Base-by-base conservation (phyloP, 1,140 invertebrate genomes). In the Sminthurides bifidus region DNA sequence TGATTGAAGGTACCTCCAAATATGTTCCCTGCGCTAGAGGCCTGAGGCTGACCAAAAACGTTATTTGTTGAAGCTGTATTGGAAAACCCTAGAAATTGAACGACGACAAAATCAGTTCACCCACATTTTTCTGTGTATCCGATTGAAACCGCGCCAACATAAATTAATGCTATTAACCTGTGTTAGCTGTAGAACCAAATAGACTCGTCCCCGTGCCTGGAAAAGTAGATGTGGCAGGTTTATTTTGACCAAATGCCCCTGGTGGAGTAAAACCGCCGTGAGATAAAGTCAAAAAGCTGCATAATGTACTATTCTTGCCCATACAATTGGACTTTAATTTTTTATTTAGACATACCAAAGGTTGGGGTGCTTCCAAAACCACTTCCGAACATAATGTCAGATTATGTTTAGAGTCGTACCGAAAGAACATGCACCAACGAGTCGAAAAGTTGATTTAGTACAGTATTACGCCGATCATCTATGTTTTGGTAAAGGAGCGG, bases 1-100 rank as follows among this genome's bases (percentile, higher is more conserved):
- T 43, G 49, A 43, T 54, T 60, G 21, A 52, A 56, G 8, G 38
- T 50, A 19, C 51, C 33, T 21, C 52, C 56, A 26, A 58, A 58
- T 27, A 52, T 29, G 21, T 48, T 48, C 10, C 15, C 8, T 8
- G 49, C 44, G 30, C 40, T 26, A 23, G 52, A 31, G 2, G 52
- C 29, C 24, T 51, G 37, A 3, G 30, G 41, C 26, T 52, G 50
- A 2, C 56, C 56, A 26, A 58, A 58, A 24, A 58, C 56, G 53
- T 53, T 52, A 23, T n/a, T 57, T 3, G 31, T 41, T 1, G 56
- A 2, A 37, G 41, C 21, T 2, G 55, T 17, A 31, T 27, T 44
- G 12, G 56, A 46, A 49, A 53, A 58, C 17, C 54, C 54, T 49
- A 30, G 26, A 10, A 21, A 45, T 23, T 26, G 29, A 19, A 48